A percentile compares a stretch with the other conserved stretches of the same genome.
These are phyloP conservation scores for Zeus faber DNA, from an alignment of 2,113 vertebrate genomes.

Conservation along the genomic window DNA sequence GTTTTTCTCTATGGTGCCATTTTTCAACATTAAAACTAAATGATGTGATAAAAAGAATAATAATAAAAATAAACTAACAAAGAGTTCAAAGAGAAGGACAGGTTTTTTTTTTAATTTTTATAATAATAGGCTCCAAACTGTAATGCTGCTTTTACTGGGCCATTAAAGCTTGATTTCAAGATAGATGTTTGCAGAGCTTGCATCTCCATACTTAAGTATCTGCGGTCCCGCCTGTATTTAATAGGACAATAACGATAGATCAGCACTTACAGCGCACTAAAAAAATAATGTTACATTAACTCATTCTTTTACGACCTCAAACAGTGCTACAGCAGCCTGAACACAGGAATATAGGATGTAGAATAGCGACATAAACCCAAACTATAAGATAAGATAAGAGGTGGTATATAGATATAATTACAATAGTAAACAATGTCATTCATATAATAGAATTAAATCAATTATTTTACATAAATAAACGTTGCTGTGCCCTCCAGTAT, in stretches of 20 bases:
- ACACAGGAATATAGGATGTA: too few species aligned
- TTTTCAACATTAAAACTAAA: too few species aligned
- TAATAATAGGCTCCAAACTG: slow-evolving; percentile 17
- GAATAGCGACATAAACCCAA: background rate
- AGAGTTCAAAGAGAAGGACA: slow-evolving; percentile 9
- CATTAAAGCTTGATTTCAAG: slow-evolving; percentile 37
- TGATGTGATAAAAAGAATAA: too few species aligned
- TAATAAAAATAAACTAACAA: background rate
- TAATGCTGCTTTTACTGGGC: slow-evolving; percentile 47
- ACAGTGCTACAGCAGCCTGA: too few species aligned
- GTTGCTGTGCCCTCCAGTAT: too few species aligned
- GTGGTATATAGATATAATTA: background rate
- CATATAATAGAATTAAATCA: too few species aligned
- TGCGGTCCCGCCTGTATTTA: slow-evolving; percentile 47
- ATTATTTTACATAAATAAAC: too few species aligned
- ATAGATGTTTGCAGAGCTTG: slow-evolving; percentile 33
- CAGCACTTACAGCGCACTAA: slow-evolving; percentile 63
- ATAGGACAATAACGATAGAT: slow-evolving; percentile 40
- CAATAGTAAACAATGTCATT: background rate
- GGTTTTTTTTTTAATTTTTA: slow-evolving; percentile 11
- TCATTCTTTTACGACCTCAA: slow-evolving; percentile 2
- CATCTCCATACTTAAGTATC: slow-evolving; percentile 35
- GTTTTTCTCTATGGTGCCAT: too few species aligned
- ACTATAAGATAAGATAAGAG: background rate
- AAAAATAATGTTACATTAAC: slow-evolving; percentile 43